These are phyloP conservation scores for Cerceris rybyensis DNA, from an alignment of 2,888 invertebrate species.

Conservation along the genomic window DNA sequence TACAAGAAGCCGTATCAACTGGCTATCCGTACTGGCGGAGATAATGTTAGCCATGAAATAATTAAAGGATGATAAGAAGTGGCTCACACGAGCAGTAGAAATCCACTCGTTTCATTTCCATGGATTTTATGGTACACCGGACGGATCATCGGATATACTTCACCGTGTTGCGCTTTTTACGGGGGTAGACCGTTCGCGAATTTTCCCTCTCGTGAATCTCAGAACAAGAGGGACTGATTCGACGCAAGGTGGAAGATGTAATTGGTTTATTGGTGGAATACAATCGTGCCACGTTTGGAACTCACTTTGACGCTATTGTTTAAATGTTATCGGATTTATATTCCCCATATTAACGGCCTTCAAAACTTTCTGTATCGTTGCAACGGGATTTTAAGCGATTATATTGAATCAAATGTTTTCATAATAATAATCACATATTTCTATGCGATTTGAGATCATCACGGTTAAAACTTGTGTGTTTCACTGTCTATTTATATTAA, in stretches of 20 bases:
- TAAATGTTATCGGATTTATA: too few species aligned
- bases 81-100: neutral
- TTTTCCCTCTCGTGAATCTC: constrained; percentile 1
- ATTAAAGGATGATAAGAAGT: neutral
- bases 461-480: too few species aligned
- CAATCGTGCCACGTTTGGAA: constrained; percentile 9
- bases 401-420: too few species aligned
- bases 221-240: constrained; percentile 13
- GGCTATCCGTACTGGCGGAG: neutral
- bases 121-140: constrained; percentile 24
- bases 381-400: too few species aligned
- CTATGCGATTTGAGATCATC: too few species aligned
- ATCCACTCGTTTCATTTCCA: constrained; percentile 30
- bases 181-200: constrained; percentile 5
- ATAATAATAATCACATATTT: neutral
- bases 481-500: too few species aligned
- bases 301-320: neutral
- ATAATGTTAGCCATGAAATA: neutral
- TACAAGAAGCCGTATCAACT: neutral
- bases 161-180: constrained; percentile 2
- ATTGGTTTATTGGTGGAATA: constrained; percentile 16
- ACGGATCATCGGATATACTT: constrained; percentile 19
- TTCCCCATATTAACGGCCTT: too few species aligned
- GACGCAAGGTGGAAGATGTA: neutral
- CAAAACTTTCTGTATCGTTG: too few species aligned